phyloP scores from a whole-genome alignment of 2,113 vertebrate genomes.

The Cyprichromis sp. region DNA sequence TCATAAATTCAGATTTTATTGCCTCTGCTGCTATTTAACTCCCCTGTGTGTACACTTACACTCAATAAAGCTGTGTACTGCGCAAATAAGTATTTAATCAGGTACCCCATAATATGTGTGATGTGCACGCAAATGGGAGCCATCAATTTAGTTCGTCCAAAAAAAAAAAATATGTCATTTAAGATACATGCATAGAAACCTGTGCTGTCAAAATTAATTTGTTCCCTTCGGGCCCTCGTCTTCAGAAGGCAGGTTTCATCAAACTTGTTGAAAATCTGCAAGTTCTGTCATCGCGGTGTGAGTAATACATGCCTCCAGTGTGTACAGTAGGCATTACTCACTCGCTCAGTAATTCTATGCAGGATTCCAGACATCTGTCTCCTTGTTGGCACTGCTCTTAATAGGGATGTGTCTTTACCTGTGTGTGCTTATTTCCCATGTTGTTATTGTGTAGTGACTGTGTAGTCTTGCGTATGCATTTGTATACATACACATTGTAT shows the following conservation, averaged over 20 bases:
- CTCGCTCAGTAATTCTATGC: slow-evolving; percentile 13
- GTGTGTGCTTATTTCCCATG: background rate
- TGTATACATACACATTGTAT: background rate
- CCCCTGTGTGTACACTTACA: background rate
- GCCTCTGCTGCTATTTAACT: background rate
- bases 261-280: background rate
- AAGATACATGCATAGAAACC: background rate
- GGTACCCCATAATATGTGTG: background rate
- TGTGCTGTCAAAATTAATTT: background rate
- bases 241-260: background rate
- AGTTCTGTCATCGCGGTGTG: background rate
- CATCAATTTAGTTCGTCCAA: background rate
- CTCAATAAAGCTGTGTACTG: background rate
- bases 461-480: background rate
- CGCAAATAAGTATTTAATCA: slow-evolving; percentile 1
- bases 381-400: background rate
- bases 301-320: background rate
- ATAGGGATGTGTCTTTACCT: slow-evolving; percentile 33
- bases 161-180: background rate
- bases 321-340: slow-evolving; percentile 44
- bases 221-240: background rate
- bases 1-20: background rate
- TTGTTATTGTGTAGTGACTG: background rate
- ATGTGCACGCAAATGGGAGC: background rate
- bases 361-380: slow-evolving; percentile 36